Evolutionary conservation across 2,888 invertebrate species (phyloP).

Genomic region (Xylota sylvarum): DNA sequence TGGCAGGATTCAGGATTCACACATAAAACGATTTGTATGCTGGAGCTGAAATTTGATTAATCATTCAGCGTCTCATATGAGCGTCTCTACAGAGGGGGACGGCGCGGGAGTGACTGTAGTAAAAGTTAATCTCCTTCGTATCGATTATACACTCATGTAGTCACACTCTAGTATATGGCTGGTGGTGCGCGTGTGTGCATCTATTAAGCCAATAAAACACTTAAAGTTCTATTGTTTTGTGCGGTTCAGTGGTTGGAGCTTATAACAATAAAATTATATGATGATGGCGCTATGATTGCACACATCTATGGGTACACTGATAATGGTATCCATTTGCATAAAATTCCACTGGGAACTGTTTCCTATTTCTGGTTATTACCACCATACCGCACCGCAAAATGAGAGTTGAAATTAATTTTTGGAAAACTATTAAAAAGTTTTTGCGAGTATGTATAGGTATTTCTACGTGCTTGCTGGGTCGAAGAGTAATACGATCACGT

Average conservation of each 20-base stretch:
- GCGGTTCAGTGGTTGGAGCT: constrained; percentile 36
- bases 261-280: constrained; percentile 73
- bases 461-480: neutral
- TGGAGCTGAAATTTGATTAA: constrained; percentile 52
- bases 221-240: constrained; percentile 70
- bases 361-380: constrained; percentile 29
- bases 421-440: constrained; percentile 17
- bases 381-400: constrained; percentile 43
- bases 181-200: constrained; percentile 22
- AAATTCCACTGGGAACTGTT: constrained; percentile 22
- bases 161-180: constrained; percentile 32
- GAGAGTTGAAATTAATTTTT: constrained; percentile 45
- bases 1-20: constrained; percentile 44
- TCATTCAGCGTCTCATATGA: constrained; percentile 32
- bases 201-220: constrained; percentile 67
- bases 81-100: no score
- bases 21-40: constrained; percentile 56
- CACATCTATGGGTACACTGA: constrained; percentile 47
- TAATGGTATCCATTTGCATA: constrained; percentile 57
- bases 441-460: neutral
- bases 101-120: constrained; percentile 19
- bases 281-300: constrained; percentile 66
- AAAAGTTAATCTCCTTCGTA: constrained; percentile 61
- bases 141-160: constrained; percentile 25
- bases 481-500: neutral